Evolutionary conservation across 2,888 invertebrate species (phyloP).

Genomic region (Ischnus inquisitorius): DNA sequence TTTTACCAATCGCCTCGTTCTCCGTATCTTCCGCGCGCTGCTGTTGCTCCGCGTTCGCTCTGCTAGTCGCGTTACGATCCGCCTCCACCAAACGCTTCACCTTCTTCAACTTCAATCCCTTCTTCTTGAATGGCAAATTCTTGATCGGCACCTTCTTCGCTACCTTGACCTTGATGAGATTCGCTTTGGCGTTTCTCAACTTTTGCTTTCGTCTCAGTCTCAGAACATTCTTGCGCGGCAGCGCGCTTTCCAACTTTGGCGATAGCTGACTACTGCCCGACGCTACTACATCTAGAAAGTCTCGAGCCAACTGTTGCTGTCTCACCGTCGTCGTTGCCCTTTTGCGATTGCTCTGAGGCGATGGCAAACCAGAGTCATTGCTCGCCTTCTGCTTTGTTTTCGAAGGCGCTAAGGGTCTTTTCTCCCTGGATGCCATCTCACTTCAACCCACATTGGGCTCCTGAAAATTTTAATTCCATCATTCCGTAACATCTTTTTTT

Average conservation of each 20-base stretch:
- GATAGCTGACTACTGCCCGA: conserved; percentile 83
- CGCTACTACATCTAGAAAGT: conserved; percentile 83
- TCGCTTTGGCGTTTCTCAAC: conserved; percentile 79
- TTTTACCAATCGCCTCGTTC: conserved; percentile 73
- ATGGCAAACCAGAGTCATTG: conserved; percentile 81
- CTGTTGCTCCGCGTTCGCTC: conserved; percentile 50
- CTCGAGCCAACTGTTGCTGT: conserved; percentile 78
- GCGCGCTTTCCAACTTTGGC: conserved; percentile 80
- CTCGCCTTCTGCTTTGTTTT: conserved; percentile 84
- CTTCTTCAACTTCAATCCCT: conserved; percentile 73
- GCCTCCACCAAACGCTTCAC: conserved; percentile 68
- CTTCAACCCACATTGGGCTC: conserved; percentile 85
- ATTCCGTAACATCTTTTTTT: conserved; percentile 37
- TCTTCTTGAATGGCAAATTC: conserved; percentile 76
- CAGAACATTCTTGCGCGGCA: conserved; percentile 83
- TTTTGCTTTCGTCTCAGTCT: conserved; percentile 82
- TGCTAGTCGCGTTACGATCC: conserved; percentile 42
- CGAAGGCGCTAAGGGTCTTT: conserved; percentile 85
- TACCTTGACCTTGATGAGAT: conserved; percentile 81
- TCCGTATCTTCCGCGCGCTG: conserved; percentile 47
- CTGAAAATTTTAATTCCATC: conserved; percentile 77
- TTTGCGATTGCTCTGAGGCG: conserved; percentile 78
- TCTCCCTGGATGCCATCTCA: conserved; percentile 86
- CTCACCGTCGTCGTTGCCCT: conserved; percentile 76
- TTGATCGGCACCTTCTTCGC: conserved; percentile 81